Evolutionary conservation across 2,113 vertebrate species (phyloP).

Genomic region (Crotalus horridus): DNA sequence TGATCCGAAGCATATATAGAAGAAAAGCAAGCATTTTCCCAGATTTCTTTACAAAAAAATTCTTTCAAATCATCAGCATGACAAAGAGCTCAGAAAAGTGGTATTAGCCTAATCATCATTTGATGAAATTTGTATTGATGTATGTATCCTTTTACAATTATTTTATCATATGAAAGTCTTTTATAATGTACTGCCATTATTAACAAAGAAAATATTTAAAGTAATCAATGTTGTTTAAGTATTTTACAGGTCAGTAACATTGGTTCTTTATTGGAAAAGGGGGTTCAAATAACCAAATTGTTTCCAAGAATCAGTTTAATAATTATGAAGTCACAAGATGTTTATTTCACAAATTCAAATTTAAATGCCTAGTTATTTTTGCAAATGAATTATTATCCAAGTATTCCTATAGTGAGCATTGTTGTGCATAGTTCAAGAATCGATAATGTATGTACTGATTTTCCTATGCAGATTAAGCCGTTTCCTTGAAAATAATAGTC

Average conservation of each 20-base stretch:
- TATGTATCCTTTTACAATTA: neutral
- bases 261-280: neutral
- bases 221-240: neutral
- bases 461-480: neutral
- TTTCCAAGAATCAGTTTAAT: neutral
- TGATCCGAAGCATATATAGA: neutral
- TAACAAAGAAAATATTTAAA: neutral
- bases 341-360: conserved; percentile 1
- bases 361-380: neutral
- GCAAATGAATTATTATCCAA: neutral
- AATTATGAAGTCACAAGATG: neutral
- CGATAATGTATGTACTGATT: neutral
- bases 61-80: neutral
- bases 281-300: neutral
- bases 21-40: neutral
- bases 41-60: neutral
- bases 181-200: neutral
- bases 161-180: neutral
- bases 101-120: neutral
- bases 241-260: neutral
- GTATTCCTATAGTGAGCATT: neutral
- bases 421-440: neutral
- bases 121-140: neutral
- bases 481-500: neutral
- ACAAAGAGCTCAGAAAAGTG: neutral